Evolutionary conservation across 2,888 invertebrate species (phyloP).

Genomic region (Oxytorus armatus): DNA sequence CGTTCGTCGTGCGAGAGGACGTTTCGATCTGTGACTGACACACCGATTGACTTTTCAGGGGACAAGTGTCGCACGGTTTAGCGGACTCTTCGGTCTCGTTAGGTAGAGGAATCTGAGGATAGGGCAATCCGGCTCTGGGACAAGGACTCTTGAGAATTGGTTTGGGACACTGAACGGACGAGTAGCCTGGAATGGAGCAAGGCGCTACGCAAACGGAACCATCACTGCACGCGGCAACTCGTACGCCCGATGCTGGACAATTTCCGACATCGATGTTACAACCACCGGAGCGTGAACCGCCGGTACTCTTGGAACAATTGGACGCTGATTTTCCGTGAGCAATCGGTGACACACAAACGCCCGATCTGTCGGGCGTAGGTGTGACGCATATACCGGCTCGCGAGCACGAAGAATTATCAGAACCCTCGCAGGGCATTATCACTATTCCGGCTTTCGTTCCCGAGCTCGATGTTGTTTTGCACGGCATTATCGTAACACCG

Average conservation of each 20-base stretch:
- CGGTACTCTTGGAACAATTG: slow-evolving; percentile 66
- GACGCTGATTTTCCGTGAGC: slow-evolving; percentile 61
- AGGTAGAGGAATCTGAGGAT: slow-evolving; percentile 81
- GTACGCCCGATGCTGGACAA: slow-evolving; percentile 76
- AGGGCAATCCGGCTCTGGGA: slow-evolving; percentile 76
- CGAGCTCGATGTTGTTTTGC: slow-evolving; percentile 78
- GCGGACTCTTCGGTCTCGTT: slow-evolving; percentile 70
- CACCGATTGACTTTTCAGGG: slow-evolving; percentile 49
- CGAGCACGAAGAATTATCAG: slow-evolving; percentile 74
- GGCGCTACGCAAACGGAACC: slow-evolving; percentile 78
- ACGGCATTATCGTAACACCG: slow-evolving; percentile 80
- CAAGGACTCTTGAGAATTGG: slow-evolving; percentile 73
- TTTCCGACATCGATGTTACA: slow-evolving; percentile 74
- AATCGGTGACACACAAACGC: slow-evolving; percentile 80
- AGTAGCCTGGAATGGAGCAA: slow-evolving; percentile 74
- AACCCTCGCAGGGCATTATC: slow-evolving; percentile 80
- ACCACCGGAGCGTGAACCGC: slow-evolving; percentile 74
- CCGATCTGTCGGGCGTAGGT: slow-evolving; percentile 79
- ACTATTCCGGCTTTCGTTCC: slow-evolving; percentile 80
- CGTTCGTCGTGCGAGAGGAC: slow-evolving; percentile 68
- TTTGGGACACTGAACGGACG: slow-evolving; percentile 74
- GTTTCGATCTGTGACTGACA: slow-evolving; percentile 50
- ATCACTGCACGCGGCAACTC: slow-evolving; percentile 76
- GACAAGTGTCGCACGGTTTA: slow-evolving; percentile 68
- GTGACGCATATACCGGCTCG: slow-evolving; percentile 78